These are phyloP conservation scores for Chaunax sp. DNA, from an alignment of 2,797 vertebrate species.

Conservation along the genomic window DNA sequence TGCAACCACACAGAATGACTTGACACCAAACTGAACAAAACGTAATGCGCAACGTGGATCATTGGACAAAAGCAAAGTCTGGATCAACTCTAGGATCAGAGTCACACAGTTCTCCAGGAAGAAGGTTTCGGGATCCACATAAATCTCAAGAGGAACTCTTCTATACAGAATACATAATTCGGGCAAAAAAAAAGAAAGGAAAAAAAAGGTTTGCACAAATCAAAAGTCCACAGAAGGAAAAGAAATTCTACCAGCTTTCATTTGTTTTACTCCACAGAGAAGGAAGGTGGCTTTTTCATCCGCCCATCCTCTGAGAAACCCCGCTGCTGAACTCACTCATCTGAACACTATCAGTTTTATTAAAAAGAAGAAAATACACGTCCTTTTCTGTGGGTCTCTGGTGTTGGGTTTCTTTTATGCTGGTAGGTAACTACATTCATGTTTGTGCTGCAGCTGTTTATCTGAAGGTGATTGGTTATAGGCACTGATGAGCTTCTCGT, in stretches of 20 bases:
- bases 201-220: conserved; percentile 68
- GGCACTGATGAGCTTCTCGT: conserved; percentile 70
- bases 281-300: conserved; percentile 85
- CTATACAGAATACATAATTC: conserved; percentile 62
- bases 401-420: conserved; percentile 52
- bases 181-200: conserved; percentile 44
- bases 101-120: conserved; percentile 72
- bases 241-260: conserved; percentile 77
- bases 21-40: conserved; percentile 55
- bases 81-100: conserved; percentile 56
- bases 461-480: conserved; percentile 67
- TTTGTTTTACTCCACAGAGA: conserved; percentile 73
- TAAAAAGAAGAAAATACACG: conserved; percentile 35
- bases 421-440: conserved; percentile 81
- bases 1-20: conserved; percentile 75
- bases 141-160: conserved; percentile 72
- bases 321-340: conserved; percentile 31
- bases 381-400: conserved; percentile 52
- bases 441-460: conserved; percentile 72
- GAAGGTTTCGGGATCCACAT: conserved; percentile 53
- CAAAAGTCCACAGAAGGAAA: conserved; percentile 68
- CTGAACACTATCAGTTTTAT: conserved; percentile 29
- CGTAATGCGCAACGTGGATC: conserved; percentile 75
- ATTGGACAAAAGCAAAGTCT: conserved; percentile 72
- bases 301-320: conserved; percentile 46